A percentile compares a stretch with the other conserved stretches of the same genome.
Evolutionary conservation across 2,797 vertebrate species (phyloP).

Genomic region (Dallia pectoralis): DNA sequence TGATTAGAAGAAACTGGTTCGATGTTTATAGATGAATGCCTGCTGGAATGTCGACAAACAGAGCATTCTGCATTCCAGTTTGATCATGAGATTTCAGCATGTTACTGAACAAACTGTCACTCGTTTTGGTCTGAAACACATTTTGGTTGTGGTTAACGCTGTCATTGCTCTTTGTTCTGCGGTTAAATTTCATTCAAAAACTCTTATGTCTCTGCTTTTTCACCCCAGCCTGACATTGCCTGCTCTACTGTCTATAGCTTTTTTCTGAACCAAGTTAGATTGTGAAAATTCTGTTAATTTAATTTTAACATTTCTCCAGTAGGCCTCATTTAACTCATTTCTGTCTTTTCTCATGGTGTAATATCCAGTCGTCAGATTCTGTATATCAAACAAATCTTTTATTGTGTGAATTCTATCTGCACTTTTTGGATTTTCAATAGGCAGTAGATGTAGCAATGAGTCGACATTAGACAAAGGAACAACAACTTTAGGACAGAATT

Average conservation of each 20-base stretch:
- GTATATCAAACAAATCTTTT: not conserved
- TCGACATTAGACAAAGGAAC: too few relatives aligned
- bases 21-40: constrained; percentile 19
- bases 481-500: not conserved
- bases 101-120: not conserved
- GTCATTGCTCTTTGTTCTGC: not conserved
- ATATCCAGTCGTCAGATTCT: not conserved
- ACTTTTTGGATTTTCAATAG: too few relatives aligned
- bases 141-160: not conserved
- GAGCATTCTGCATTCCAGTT: constrained; percentile 38
- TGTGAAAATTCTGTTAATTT: too few relatives aligned
- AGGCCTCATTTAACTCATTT: not conserved
- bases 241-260: too few relatives aligned
- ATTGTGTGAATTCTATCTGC: too few relatives aligned
- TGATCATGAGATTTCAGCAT: not conserved
- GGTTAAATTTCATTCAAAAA: not conserved
- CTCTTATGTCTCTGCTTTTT: not conserved
- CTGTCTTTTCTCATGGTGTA: not conserved
- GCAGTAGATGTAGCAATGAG: too few relatives aligned
- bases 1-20: constrained; percentile 2
- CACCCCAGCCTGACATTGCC: too few relatives aligned
- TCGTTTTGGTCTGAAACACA: not conserved
- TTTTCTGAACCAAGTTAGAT: too few relatives aligned
- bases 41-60: constrained; percentile 41
- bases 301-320: not conserved